phyloP scores from a whole-genome alignment of 2,113 vertebrate genomes.

The Tetraodon nigroviridis region DNA sequence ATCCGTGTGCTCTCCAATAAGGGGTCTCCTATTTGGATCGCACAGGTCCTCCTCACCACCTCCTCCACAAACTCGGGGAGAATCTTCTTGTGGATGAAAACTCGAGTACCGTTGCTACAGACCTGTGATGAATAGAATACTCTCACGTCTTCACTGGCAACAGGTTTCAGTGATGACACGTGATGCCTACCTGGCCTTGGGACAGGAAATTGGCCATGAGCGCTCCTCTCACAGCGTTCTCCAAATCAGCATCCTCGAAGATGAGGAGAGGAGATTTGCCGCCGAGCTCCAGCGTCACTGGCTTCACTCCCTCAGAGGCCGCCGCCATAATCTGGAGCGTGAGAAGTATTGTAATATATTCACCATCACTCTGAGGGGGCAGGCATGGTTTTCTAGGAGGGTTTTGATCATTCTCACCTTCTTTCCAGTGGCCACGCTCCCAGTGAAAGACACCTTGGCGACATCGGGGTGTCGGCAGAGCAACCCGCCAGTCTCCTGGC shows the following conservation, averaged over 20 bases:
- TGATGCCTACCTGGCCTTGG: conserved; percentile 85
- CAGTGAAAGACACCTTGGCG: conserved; percentile 95
- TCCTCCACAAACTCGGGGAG: conserved; percentile 82
- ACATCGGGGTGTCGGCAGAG: conserved; percentile 87
- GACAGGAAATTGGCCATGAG: conserved; percentile 96
- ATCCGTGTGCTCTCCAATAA: conserved; percentile 87
- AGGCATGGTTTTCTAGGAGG: no score
- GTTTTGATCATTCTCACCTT: conserved; percentile 74
- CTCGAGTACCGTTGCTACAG: conserved; percentile 91
- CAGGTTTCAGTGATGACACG: neutral
- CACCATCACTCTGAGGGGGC: no score
- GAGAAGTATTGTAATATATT: neutral
- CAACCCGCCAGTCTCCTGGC: conserved; percentile 82
- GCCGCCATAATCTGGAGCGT: conserved; percentile 86
- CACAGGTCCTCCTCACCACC: conserved; percentile 84
- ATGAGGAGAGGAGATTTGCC: conserved; percentile 95
- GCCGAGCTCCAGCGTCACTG: conserved; percentile 92
- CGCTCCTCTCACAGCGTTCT: conserved; percentile 88
- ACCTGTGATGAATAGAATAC: conserved; percentile 73
- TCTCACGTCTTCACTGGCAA: neutral
- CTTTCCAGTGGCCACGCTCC: conserved; percentile 88
- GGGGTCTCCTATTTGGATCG: conserved; percentile 88
- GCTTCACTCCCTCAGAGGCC: conserved; percentile 86
- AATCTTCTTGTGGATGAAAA: conserved; percentile 88
- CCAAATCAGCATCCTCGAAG: conserved; percentile 84